Evolutionary conservation across 1,140 invertebrate species (phyloP).

Genomic region (Penaeus japonicus): DNA sequence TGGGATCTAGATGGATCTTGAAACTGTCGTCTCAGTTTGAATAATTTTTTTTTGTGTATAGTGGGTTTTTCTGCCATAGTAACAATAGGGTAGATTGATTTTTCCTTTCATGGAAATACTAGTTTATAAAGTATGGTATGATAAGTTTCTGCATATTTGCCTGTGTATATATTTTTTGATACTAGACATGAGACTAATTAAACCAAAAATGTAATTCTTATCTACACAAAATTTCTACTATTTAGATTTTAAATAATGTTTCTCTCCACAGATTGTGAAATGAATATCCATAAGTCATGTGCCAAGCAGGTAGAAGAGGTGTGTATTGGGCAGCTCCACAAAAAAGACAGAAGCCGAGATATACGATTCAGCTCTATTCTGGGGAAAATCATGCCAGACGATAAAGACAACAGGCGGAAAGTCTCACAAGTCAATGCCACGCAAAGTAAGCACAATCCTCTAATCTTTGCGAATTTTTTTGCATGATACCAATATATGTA

Average conservation of each 20-base stretch:
- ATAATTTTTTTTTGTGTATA: too few species aligned
- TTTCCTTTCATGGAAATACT: too few species aligned
- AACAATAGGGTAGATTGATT: too few species aligned
- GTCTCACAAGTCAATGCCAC: conserved; percentile 60
- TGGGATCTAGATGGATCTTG: too few species aligned
- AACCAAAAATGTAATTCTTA: too few species aligned
- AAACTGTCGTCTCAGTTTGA: too few species aligned
- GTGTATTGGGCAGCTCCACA: conserved; percentile 84
- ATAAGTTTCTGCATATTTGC: too few species aligned
- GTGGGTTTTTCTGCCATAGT: too few species aligned
- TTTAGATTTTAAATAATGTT: conserved; percentile 52
- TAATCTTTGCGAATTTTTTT: not conserved
- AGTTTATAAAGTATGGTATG: too few species aligned
- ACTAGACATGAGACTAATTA: too few species aligned
- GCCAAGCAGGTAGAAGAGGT: conserved; percentile 82
- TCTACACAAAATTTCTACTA: not conserved
- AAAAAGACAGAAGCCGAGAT: conserved; percentile 82
- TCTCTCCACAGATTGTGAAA: conserved; percentile 78
- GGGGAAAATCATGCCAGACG: conserved; percentile 62
- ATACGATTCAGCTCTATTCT: conserved; percentile 70
- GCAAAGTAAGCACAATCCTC: conserved; percentile 40
- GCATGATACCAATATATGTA: not conserved
- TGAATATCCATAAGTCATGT: conserved; percentile 88
- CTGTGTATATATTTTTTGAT: too few species aligned
- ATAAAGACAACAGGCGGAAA: conserved; percentile 64